A percentile compares a stretch with the other conserved stretches of the same genome.
phyloP scores from a whole-genome alignment of 2,888 invertebrate genomes.

The Ceramica pisi region DNA sequence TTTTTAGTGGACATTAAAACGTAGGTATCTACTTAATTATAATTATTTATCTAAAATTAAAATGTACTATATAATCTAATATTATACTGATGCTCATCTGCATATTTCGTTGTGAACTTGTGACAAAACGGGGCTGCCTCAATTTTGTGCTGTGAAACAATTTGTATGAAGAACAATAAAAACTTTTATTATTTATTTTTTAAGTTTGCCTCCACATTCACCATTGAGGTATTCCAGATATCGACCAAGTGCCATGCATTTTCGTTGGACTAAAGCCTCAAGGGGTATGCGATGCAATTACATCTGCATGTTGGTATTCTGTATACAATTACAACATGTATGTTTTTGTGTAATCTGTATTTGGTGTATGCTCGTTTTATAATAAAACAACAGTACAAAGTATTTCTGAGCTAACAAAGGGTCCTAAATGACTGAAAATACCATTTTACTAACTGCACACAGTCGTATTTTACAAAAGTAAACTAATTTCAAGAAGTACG shows the following conservation, averaged over 20 bases:
- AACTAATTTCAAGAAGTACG: conserved; percentile 64
- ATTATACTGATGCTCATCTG: background rate
- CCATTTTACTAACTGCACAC: conserved; percentile 41
- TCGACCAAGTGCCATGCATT: background rate
- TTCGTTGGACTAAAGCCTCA: background rate
- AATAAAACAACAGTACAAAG: conserved; percentile 7
- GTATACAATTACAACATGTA: background rate
- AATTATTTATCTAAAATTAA: background rate
- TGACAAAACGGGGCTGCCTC: no score
- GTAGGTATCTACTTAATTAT: no score
- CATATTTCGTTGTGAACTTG: conserved; percentile 13
- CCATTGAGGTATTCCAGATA: conserved; percentile 6
- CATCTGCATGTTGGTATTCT: background rate
- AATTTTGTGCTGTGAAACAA: no score
- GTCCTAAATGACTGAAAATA: conserved; percentile 25
- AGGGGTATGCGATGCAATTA: conserved; percentile 21
- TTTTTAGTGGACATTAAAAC: background rate
- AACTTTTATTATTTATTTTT: no score
- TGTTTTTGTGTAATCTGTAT: background rate
- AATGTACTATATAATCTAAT: background rate
- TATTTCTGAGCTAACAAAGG: background rate
- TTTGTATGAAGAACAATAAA: no score
- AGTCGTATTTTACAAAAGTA: conserved; percentile 58
- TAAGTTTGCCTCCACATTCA: background rate
- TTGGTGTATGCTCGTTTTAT: background rate